These are phyloP conservation scores for Acronicta psi DNA, from an alignment of 2,888 invertebrate species.

Conservation along the genomic window DNA sequence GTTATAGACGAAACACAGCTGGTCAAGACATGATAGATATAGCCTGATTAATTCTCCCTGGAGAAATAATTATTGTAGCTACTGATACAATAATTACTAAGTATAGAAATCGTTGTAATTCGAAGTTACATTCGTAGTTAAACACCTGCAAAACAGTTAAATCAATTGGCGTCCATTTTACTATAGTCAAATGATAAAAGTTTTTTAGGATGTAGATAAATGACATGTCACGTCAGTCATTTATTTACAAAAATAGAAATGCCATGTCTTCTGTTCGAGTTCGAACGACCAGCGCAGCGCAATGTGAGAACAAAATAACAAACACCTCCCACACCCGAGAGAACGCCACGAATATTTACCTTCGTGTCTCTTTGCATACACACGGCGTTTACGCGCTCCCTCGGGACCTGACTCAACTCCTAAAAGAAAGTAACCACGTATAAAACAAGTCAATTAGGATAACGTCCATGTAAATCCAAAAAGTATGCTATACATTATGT, in stretches of 20 bases:
- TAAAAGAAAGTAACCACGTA: conserved; percentile 69
- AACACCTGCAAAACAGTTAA: conserved; percentile 21
- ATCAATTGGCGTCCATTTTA: conserved; percentile 22
- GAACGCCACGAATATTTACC: conserved; percentile 69
- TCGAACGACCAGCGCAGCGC: conserved; percentile 46
- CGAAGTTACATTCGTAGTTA: too few species aligned
- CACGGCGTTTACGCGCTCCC: conserved; percentile 64
- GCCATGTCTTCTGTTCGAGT: conserved; percentile 47
- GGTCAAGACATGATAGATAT: conserved; percentile 47
- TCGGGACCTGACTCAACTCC: conserved; percentile 70
- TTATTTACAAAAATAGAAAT: conserved; percentile 45
- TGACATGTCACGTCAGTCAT: conserved; percentile 30
- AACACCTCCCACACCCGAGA: conserved; percentile 70
- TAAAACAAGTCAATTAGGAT: conserved; percentile 40
- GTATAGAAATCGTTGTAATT: conserved; percentile 10
- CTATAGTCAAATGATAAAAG: conserved; percentile 52
- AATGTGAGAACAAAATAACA: conserved; percentile 51
- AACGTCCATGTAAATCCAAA: conserved; percentile 44
- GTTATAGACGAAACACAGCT: conserved; percentile 42
- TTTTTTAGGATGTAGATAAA: conserved; percentile 44
- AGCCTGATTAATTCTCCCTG: conserved; percentile 20
- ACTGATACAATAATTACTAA: conserved; percentile 13
- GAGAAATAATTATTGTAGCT: conserved; percentile 2
- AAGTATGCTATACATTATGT: conserved; percentile 82
- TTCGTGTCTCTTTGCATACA: conserved; percentile 80